Evolutionary conservation across 2,113 vertebrate species (phyloP), one percentile per base, ranked within the genome.

Genomic region (Cinclus mexicanus): DNA sequence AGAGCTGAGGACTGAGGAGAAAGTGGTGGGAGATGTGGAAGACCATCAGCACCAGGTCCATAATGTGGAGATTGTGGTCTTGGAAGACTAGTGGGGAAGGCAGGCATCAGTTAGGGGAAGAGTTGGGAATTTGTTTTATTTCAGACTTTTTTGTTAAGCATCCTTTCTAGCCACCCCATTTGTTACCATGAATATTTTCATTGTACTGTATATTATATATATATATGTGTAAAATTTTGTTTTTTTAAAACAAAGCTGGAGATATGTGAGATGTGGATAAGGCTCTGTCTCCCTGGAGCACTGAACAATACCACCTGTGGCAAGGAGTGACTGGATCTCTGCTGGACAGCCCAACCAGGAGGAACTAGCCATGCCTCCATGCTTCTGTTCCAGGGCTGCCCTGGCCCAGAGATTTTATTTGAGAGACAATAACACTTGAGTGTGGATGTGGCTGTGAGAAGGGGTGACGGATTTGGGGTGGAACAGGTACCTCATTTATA

Each of bases 41-140:
- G 98, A 99, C 14, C 98, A 98, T 78, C 98, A 98, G 71, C 98
- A 98, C 80, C 98, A 98, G 88, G 97, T 98, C 90, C 98, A 99
- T 95, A 98, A 98, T 37, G 98, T 99, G 94, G 98, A 98, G 96
- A 98, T 99, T 90, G 98, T 98, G 84, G 98, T 99, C 87, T 97
- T 99, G 83, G 98, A 98, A 96, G 98, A 99, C 95, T 98, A 96
- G 92, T 29, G 78, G 89, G 88, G 91, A 84, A 91, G 68, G 69
- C 64, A 17, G 67, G 71, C 52, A 1, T 64, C 77, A n/a, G 70
- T 86, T 79, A 67, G 78, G 84, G 86, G 71, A 92, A 95, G 90
- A 91, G 90, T 81, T 94, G 87, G 90, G 89, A 83, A 75, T 69
- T 82, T 15, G 39, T 87, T 96, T 98, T 87, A 79, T 95, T 97